Conservation (phyloP, 2,888 invertebrate genomes). For the Allolobophora icterica region DNA sequence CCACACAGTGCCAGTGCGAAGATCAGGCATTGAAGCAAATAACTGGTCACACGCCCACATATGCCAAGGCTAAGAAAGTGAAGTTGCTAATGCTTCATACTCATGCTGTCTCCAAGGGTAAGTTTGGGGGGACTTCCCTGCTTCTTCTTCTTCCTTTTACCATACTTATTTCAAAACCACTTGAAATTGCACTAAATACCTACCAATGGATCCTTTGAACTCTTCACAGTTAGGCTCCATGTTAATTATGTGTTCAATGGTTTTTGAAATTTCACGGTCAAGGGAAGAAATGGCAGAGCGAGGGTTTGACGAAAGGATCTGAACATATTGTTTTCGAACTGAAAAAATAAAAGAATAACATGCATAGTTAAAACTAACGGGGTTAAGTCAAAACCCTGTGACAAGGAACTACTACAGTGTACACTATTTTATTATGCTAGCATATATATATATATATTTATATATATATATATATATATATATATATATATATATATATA, state of each 20-base stretch:
- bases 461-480: too few relatives aligned
- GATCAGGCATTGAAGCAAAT: too few relatives aligned
- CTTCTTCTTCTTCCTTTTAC: too few relatives aligned
- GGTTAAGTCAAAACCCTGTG: background rate
- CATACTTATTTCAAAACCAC: background rate
- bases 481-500: too few relatives aligned
- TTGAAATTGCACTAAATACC: slow-evolving; percentile 2
- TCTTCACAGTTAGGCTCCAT: slow-evolving; percentile 58
- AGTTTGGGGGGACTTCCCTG: too few relatives aligned
- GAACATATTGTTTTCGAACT: slow-evolving; percentile 61
- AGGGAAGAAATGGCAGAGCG: slow-evolving; percentile 59
- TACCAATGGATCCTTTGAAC: slow-evolving; percentile 60
- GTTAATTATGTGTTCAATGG: slow-evolving; percentile 60
- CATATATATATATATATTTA: background rate
- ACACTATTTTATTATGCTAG: background rate
- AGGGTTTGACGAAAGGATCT: slow-evolving; percentile 58
- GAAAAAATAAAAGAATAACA: slow-evolving; percentile 28
- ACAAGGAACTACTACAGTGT: background rate
- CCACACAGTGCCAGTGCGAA: too few relatives aligned
- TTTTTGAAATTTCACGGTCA: slow-evolving; percentile 62
- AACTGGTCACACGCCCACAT: background rate
- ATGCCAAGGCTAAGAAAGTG: background rate
- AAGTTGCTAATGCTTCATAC: background rate
- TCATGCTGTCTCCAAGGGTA: background rate
- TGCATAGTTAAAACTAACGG: background rate